Conservation (phyloP, 2,888 invertebrate genomes). For the Aleiodes leptofemur region DNA sequence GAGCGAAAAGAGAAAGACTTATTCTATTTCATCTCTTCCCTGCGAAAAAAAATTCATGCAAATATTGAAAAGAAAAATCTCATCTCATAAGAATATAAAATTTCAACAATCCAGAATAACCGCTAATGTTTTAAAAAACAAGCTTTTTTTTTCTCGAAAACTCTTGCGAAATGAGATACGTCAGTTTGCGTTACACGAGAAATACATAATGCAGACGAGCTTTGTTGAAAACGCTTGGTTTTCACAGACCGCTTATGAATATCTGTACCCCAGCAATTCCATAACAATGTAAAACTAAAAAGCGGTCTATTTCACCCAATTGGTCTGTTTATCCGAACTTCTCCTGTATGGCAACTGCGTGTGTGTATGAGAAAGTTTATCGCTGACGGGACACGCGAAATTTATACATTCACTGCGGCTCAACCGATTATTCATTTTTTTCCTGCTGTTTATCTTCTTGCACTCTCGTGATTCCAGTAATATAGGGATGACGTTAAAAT, state of each 20-base stretch:
- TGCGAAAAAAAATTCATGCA: too few species aligned
- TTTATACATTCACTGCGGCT: conserved; percentile 41
- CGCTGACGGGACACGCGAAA: conserved; percentile 40
- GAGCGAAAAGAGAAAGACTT: too few species aligned
- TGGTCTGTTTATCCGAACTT: neutral
- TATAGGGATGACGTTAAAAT: conserved; percentile 28
- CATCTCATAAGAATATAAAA: too few species aligned
- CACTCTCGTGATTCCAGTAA: conserved; percentile 34
- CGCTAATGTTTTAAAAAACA: too few species aligned
- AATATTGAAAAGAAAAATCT: too few species aligned
- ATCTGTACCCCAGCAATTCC: neutral
- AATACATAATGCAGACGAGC: too few species aligned
- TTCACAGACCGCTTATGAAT: neutral
- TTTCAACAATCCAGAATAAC: too few species aligned
- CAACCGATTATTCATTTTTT: conserved; percentile 42
- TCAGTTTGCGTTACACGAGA: too few species aligned
- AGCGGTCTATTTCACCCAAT: conserved; percentile 4
- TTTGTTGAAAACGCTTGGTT: neutral
- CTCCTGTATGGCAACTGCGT: neutral
- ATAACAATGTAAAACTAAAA: neutral
- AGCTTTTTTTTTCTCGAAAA: too few species aligned
- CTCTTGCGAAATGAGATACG: too few species aligned
- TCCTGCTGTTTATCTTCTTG: conserved; percentile 33
- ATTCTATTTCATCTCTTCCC: too few species aligned
- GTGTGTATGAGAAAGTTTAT: conserved; percentile 39